Evolutionary conservation across 2,888 invertebrate genomes (phyloP), one percentile per base, ranked within the genome.

Genomic region (Pimpla rufipes): DNA sequence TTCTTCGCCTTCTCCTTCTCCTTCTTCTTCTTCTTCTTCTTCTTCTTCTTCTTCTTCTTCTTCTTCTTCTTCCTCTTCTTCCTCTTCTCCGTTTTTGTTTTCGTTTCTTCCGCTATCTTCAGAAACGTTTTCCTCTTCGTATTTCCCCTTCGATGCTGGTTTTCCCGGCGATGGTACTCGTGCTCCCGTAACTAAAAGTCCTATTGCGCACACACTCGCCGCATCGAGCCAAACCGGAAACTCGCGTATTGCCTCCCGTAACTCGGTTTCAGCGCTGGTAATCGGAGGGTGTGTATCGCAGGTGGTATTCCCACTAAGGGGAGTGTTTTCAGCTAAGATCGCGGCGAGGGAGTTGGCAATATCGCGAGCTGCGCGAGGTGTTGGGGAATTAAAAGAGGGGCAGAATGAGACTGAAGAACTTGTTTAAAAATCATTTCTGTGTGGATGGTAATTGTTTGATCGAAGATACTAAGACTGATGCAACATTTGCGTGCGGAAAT

Each of bases 181-280:
- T 59, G n/a, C 57, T 59, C 57, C 29, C 57, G 57, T 59, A 59
- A 59, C 57, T 59, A 8, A 29, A 35, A 59, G 13, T 35, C 57
- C 57, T 35, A 59, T 59, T 59, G 35, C n/a, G n/a, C 57, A 35
- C 57, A 59, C 35, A 59, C n/a, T 7, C 10, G 8, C 35, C 3
- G 35, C 10, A 71, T 71, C 42, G 71, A 71, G 57, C 42, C 71
- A 23, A 71, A 16, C 42, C 55, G 71, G 71, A 71, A 42, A 55
- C 57, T 71, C 57, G 57, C 23, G 67, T 55, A 71, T 71, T 55
- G 42, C 55, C 7, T 57, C 42, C 23, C 57, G 71, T 57, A 71
- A 71, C 71, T 71, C 55, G 71, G 50, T 71, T 71, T 57, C 55
- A 42, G 57, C n/a, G 35, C 29, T 59, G 35, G 57, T 59, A 59